phyloP scores from a whole-genome alignment of 2,888 invertebrate genomes.

The Agonopterix alstromeriana region DNA sequence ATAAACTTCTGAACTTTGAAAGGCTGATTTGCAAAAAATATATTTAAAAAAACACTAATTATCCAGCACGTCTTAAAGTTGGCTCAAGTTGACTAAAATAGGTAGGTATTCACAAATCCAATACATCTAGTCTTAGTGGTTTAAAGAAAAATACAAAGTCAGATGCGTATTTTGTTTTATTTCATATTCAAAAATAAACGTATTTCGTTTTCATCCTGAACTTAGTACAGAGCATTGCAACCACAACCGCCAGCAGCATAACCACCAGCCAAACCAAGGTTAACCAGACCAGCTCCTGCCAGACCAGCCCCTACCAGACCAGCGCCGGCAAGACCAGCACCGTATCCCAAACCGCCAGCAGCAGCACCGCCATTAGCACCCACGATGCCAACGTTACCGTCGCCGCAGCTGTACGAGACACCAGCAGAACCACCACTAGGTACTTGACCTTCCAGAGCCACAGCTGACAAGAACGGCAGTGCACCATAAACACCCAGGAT shows the following conservation, averaged over 20 bases:
- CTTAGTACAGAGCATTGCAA: not conserved
- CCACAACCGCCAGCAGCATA: not conserved
- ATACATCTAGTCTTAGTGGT: too few species aligned
- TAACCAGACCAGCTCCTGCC: not conserved
- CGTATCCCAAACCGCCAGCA: not conserved
- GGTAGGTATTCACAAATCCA: too few species aligned
- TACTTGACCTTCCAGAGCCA: slow-evolving; percentile 23
- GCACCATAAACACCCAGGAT: slow-evolving; percentile 19
- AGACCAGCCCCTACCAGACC: not conserved
- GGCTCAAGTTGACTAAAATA: too few species aligned
- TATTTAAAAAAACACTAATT: too few species aligned
- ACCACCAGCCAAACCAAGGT: not conserved
- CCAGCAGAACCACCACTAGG: slow-evolving; percentile 30
- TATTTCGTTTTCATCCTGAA: too few species aligned
- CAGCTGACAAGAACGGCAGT: slow-evolving; percentile 25
- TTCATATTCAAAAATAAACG: too few species aligned
- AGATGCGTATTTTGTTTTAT: too few species aligned
- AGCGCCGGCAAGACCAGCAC: not conserved
- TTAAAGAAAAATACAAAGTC: too few species aligned
- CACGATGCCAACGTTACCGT: slow-evolving; percentile 31
- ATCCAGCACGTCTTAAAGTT: too few species aligned
- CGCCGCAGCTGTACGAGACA: slow-evolving; percentile 36
- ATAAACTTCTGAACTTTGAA: too few species aligned
- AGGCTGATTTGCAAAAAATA: too few species aligned
- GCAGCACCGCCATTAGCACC: slow-evolving; percentile 15